These are phyloP conservation scores for Vulpes vulpes DNA, from an alignment of 2,113 vertebrate genomes.

Conservation along the genomic window DNA sequence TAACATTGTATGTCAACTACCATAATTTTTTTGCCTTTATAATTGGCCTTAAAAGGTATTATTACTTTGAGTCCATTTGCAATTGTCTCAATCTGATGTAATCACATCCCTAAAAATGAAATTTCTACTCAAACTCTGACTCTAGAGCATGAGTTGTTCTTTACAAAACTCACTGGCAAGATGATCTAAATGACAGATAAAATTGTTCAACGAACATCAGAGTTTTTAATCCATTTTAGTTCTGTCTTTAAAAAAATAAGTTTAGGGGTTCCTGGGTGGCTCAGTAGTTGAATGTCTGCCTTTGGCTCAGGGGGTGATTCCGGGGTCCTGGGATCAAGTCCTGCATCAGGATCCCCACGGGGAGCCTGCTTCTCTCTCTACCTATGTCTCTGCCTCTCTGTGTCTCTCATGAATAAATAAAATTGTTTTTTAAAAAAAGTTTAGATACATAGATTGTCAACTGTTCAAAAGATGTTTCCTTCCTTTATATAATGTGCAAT, in stretches of 20 bases:
- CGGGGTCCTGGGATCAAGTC: no score
- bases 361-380: no score
- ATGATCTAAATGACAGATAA: slow-evolving; percentile 27
- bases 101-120: slow-evolving; percentile 18
- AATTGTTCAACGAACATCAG: not conserved
- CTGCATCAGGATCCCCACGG: no score
- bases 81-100: not conserved
- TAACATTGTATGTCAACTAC: not conserved
- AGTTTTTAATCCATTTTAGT: slow-evolving; percentile 56
- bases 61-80: slow-evolving; percentile 14
- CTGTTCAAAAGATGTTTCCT: slow-evolving; percentile 33
- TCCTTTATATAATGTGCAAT: slow-evolving; percentile 48
- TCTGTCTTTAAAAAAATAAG: slow-evolving; percentile 10
- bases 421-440: not conserved
- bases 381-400: no score
- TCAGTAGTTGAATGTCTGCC: no score
- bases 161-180: not conserved
- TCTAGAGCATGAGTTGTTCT: not conserved
- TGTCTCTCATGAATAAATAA: no score
- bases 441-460: slow-evolving; percentile 21
- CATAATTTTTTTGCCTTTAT: not conserved
- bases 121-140: slow-evolving; percentile 3
- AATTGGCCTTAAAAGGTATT: slow-evolving; percentile 3
- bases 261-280: no score
- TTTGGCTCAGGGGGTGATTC: no score